Evolutionary conservation across 37 sponge, comb jelly and placozoan genomes (phyloP), one percentile per base, ranked within the genome.

Genomic region (Cladorhizidae sp.): DNA sequence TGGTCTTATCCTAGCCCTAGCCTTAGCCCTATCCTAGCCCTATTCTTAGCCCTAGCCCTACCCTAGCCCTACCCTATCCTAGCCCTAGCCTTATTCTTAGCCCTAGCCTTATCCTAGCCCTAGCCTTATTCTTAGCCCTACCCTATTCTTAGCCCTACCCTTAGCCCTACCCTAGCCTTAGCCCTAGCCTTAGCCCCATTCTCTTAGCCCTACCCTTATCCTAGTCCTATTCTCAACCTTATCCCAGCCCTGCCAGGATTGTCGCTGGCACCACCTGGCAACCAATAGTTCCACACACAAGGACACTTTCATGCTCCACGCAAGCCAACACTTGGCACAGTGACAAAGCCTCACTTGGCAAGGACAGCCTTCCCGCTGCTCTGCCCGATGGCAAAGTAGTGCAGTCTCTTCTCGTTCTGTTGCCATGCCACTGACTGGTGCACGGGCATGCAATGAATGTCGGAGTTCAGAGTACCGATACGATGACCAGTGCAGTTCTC

Each of bases 371-470:
- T 81, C 25, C 91, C 91, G 56, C 80, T 81, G 62, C 72, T 70
- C 40, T 81, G 82, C 12, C 86, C 86, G 3, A 90, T 68, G 28
- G 91, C 91, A 73, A 90, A 90, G 43, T 37, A 70, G 38, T 86
- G 76, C 5, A 79, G 82, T 25, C 37, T 37, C 1, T 38, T 68
- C 1, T 49, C 51, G 26, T 57, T 76, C 21, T 70, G n/a, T 57
- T 82, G 86, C 91, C 91, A 90, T 1, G 82, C 80, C 3, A 91
- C 83, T 8, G 78, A 43, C 87, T 88, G 81, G 64, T 81, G 59
- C n/a, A 39, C 17, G 1, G 88, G 80, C 61, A 74, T 76, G 69
- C 88, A 88, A 25, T 75, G 61, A 12, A 88, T 75, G 1, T 77
- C 83, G 0, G 88, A 86, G 54, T 22, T 75, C 0, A 43, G 69